Base-by-base conservation (phyloP, 2,888 invertebrate species). In the Clivina fossor region DNA sequence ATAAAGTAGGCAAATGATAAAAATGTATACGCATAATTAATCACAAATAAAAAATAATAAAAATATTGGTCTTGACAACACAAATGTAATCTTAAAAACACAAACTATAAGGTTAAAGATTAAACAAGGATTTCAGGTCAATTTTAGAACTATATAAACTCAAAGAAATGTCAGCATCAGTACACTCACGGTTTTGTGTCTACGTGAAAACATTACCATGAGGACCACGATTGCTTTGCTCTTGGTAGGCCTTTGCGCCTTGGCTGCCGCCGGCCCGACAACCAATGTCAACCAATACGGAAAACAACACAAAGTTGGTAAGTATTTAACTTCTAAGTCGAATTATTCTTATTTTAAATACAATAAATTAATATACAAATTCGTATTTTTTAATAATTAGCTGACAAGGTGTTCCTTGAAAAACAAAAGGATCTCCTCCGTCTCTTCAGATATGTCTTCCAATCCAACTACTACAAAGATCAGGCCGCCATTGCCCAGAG, bases 381-480 rank as follows among this genome's bases (percentile, higher is more conserved):
- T n/a, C n/a, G n/a, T n/a, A n/a, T n/a, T n/a, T n/a, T n/a, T n/a
- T n/a, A n/a, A n/a, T n/a, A 40, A 13, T 47, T 35, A 62, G 64
- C 58, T 56, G 64, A 63, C 58, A 61, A 63, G 44, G 60, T 35
- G 1, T 61, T 61, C 53, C 58, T 65, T 51, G 60, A 62, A 24
- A 61, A 60, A 38, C 64, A 65, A 68, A 70, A 78, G 55, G 76
- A 80, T 66, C 73, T 83, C 59, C 68, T 83, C 66, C 75, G 77
- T 63, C 75, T 85, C 58, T 70, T 84, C 68, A 80, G 81, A 65
- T 79, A 81, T 68, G 80, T 85, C 60, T 79, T 81, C 60, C 85
- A 88, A 68, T 81, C 80, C 0, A 75, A 81, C 60, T 75, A 78
- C 51, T 69, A 78, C 63, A 71, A 76, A 28, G 77, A 80, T 61